Percentiles rank a stretch among this genome's conserved stretches.
These are phyloP conservation scores for Nansenia antarctica DNA, from an alignment of 2,113 vertebrate genomes.

Conservation along the genomic window DNA sequence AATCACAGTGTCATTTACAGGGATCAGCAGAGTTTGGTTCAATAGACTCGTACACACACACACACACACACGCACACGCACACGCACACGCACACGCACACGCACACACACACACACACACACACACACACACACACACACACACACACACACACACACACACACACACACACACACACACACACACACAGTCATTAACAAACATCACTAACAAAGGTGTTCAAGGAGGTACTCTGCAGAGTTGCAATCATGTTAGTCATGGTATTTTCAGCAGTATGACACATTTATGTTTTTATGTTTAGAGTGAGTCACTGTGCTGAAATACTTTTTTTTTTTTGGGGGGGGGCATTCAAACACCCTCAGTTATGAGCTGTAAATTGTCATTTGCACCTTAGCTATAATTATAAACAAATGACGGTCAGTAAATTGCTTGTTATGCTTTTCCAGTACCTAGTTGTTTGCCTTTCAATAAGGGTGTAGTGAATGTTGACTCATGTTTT, in stretches of 20 bases:
- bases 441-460: slow-evolving; percentile 26
- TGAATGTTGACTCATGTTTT: slow-evolving; percentile 32
- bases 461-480: slow-evolving; percentile 19
- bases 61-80: not conserved
- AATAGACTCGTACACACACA: not conserved
- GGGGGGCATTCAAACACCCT: slow-evolving; percentile 9
- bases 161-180: not conserved
- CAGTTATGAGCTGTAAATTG: slow-evolving; percentile 26
- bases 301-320: slow-evolving; percentile 14
- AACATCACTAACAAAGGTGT: slow-evolving; percentile 5
- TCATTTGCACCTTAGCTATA: slow-evolving; percentile 30
- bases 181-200: not conserved
- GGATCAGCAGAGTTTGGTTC: not conserved
- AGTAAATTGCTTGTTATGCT: slow-evolving; percentile 29
- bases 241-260: not conserved
- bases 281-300: slow-evolving; percentile 18
- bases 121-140: not conserved
- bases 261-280: not conserved
- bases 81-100: not conserved
- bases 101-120: not conserved
- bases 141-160: slow-evolving; percentile 13
- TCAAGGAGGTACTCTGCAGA: slow-evolving; percentile 1
- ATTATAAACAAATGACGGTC: slow-evolving; percentile 9
- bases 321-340: slow-evolving; percentile 18
- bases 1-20: slow-evolving; percentile 35